Percentiles rank a stretch among this genome's conserved stretches.
These are phyloP conservation scores for Heliconius cydno DNA, from an alignment of 2,888 invertebrate species.

Conservation along the genomic window DNA sequence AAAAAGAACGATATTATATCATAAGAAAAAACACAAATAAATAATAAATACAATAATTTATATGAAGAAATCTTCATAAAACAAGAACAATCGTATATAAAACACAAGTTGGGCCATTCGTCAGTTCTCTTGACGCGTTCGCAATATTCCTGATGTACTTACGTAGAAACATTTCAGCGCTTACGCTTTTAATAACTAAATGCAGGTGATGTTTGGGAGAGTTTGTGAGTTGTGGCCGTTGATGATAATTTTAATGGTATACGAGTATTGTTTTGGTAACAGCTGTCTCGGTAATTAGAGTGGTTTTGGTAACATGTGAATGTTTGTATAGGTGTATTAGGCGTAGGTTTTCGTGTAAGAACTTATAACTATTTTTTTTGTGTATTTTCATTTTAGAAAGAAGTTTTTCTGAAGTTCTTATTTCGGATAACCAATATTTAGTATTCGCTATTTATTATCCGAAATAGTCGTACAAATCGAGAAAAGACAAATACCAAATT, in stretches of 20 bases:
- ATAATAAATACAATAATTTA: slow-evolving; percentile 26
- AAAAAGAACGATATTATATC: neutral
- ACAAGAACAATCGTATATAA: slow-evolving; percentile 46
- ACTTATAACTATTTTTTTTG: too few relatives aligned
- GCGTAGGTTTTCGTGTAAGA: too few relatives aligned
- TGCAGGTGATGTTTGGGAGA: slow-evolving; percentile 39
- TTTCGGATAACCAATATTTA: too few relatives aligned
- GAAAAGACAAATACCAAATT: too few relatives aligned
- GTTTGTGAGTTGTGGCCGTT: slow-evolving; percentile 37
- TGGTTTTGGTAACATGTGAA: neutral
- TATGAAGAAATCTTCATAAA: slow-evolving; percentile 40
- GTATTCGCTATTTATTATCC: too few relatives aligned
- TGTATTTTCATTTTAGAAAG: too few relatives aligned
- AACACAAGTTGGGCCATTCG: slow-evolving; percentile 58
- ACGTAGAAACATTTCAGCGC: slow-evolving; percentile 53
- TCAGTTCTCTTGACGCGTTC: slow-evolving; percentile 55
- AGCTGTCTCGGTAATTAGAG: slow-evolving; percentile 23
- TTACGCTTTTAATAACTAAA: slow-evolving; percentile 44
- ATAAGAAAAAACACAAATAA: neutral
- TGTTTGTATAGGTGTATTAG: neutral
- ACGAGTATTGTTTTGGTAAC: slow-evolving; percentile 28
- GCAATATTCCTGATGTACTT: slow-evolving; percentile 62
- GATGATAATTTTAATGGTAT: slow-evolving; percentile 31
- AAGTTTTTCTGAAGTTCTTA: too few relatives aligned
- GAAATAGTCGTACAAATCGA: too few relatives aligned